Conservation (phyloP, 2,888 invertebrate genomes). For the Ariolimax columbianus region DNA sequence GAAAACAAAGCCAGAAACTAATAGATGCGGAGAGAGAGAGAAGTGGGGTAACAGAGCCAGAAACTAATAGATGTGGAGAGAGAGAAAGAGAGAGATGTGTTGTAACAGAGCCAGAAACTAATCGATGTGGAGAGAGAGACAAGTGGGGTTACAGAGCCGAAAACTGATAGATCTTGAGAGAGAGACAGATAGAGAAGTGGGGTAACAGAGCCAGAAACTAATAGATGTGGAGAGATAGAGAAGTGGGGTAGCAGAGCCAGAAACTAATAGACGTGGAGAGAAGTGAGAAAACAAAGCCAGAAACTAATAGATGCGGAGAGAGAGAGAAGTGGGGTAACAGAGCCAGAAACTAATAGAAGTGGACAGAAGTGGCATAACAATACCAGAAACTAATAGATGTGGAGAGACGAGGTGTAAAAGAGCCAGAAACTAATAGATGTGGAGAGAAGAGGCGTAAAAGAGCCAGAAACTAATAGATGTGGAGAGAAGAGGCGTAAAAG, state of each 20-base stretch:
- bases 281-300: no score
- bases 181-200: not conserved
- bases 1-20: no score
- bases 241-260: no score
- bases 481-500: no score
- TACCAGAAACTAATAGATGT: not conserved
- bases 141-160: not conserved
- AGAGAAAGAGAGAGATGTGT: not conserved
- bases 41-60: not conserved
- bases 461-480: not conserved
- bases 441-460: not conserved
- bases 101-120: not conserved
- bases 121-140: not conserved
- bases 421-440: not conserved
- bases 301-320: no score
- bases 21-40: no score
- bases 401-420: not conserved
- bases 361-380: not conserved
- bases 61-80: not conserved
- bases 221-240: not conserved
- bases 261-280: no score
- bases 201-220: not conserved
- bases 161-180: not conserved
- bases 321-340: not conserved
- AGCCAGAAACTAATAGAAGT: not conserved